phyloP scores from a whole-genome alignment of 2,888 invertebrate species.

The Crematogaster levior region DNA sequence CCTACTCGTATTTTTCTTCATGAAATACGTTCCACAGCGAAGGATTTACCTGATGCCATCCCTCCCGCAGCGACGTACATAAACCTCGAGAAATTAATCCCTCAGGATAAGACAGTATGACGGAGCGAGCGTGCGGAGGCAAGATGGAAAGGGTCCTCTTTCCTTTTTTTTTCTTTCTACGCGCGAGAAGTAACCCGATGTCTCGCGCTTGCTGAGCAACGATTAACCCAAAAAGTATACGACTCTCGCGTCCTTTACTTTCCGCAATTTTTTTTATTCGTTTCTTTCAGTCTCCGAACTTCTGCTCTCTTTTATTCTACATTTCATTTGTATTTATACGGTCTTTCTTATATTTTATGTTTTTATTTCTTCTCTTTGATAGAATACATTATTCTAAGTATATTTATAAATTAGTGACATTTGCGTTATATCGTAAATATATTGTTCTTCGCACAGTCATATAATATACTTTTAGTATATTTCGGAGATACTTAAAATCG shows the following conservation, averaged over 20 bases:
- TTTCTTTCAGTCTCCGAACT: conserved; percentile 6
- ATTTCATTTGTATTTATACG: conserved; percentile 42
- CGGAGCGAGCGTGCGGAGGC: conserved; percentile 64
- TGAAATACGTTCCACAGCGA: conserved; percentile 65
- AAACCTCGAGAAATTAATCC: conserved; percentile 80
- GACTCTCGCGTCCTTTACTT: conserved; percentile 56
- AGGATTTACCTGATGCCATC: conserved; percentile 71
- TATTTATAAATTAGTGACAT: not conserved
- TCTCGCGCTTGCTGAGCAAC: conserved; percentile 79
- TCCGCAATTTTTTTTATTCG: conserved; percentile 39
- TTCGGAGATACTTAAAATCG: not conserved
- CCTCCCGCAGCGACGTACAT: conserved; percentile 69
- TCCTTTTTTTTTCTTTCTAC: conserved; percentile 68
- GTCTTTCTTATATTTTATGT: conserved; percentile 29
- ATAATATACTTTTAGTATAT: not conserved
- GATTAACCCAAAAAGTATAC: conserved; percentile 80
- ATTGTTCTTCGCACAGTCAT: not conserved
- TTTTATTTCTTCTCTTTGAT: conserved; percentile 20
- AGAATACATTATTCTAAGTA: not conserved
- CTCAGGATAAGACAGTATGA: conserved; percentile 77
- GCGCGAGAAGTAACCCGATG: conserved; percentile 74
- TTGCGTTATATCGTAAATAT: not conserved
- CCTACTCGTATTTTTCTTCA: conserved; percentile 70
- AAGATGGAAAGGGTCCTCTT: conserved; percentile 61
- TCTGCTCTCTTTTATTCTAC: not conserved